Evolutionary conservation across 2,888 invertebrate genomes (phyloP), one percentile per base, ranked within the genome.

Genomic region (Pilophorus perplexus): DNA sequence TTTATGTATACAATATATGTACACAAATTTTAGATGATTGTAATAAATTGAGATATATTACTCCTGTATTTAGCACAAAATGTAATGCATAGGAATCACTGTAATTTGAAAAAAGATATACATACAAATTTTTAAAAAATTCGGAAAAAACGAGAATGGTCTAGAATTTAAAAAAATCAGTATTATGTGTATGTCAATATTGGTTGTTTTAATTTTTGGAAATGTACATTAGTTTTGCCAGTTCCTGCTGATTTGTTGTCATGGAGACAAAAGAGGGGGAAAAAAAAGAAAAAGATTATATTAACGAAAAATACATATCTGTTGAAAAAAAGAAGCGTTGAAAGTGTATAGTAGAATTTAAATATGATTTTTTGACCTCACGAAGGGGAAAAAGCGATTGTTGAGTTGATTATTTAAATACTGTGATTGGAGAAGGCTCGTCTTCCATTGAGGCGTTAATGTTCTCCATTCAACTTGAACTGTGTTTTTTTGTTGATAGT

Each of bases 31-130:
- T 64, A 64, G 50, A 64, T 50, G 23, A 25, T 37, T 40, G 12
- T 46, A 44, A 33, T 10, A 50, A 23, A 54, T 28, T 10, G 37
- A 40, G 16, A 28, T 4, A 27, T 28, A 52, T 2, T 62, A 62
- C 48, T 46, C 62, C 62, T 62, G 62, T 62, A 62, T 46, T 59
- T 62, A 62, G 62, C 62, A 62, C 62, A 62, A 62, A 62, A n/a
- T n/a, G n/a, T n/a, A n/a, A n/a, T n/a, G n/a, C n/a, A n/a, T n/a
- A n/a, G n/a, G n/a, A n/a, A n/a, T n/a, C n/a, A n/a, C n/a, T n/a
- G n/a, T n/a, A n/a, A n/a, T n/a, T n/a, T n/a, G n/a, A n/a, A n/a
- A n/a, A 50, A 52, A 4, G 10, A 16, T 28, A 28, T 28, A 52
- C 28, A 33, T 8, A 33, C 3, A 52, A 52, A 28, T 28, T 28